Percentiles rank a stretch among this genome's conserved stretches.
Evolutionary conservation across 2,888 invertebrate species (phyloP).

Genomic region (Ganaspis brasiliensis): DNA sequence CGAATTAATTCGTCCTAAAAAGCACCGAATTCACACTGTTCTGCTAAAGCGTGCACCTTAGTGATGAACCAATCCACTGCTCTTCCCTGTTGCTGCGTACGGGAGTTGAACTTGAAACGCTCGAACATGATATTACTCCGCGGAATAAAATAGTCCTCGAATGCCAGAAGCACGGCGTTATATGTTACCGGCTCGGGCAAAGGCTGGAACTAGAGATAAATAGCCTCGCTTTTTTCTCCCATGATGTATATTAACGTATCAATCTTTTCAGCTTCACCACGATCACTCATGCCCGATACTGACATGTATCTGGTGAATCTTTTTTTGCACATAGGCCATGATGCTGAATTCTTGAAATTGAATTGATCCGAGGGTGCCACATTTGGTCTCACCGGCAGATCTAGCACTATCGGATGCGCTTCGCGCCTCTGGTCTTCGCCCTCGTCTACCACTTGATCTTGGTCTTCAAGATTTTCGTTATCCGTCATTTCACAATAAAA

Average conservation of each 20-base stretch:
- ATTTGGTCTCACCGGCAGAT: neutral
- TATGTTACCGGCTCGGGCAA: neutral
- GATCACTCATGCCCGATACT: neutral
- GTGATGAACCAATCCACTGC: constrained; percentile 61
- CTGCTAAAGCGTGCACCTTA: constrained; percentile 60
- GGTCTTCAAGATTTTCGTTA: neutral
- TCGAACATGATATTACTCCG: constrained; percentile 64
- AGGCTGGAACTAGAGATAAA: neutral
- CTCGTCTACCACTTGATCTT: neutral
- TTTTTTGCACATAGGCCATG: neutral
- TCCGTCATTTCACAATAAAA: neutral
- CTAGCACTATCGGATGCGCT: neutral
- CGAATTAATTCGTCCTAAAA: constrained; percentile 66
- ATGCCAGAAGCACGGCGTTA: constrained; percentile 42
- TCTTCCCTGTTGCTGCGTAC: constrained; percentile 56
- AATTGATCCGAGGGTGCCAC: neutral
- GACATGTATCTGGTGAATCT: neutral
- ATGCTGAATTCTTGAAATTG: neutral
- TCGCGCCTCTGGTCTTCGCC: too few relatives aligned
- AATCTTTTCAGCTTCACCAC: neutral
- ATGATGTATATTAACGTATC: neutral
- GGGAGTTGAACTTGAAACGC: constrained; percentile 60
- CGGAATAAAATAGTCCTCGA: constrained; percentile 59
- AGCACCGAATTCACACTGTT: constrained; percentile 62
- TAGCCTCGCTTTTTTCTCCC: neutral